Evolutionary conservation across 2,797 vertebrate genomes (phyloP).

Genomic region (Lemur catta): DNA sequence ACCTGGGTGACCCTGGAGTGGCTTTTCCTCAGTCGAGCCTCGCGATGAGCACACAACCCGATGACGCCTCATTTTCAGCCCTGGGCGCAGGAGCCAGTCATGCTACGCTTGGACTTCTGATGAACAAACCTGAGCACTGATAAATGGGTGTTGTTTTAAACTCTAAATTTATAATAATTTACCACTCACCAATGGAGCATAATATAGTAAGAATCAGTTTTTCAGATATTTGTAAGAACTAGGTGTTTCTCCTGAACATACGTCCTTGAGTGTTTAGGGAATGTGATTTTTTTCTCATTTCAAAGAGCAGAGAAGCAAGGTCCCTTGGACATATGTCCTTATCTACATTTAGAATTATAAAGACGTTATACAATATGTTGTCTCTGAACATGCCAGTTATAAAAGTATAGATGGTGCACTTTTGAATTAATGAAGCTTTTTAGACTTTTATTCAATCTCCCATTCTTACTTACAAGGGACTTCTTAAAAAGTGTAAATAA

Average conservation of each 20-base stretch:
- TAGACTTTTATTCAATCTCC: neutral
- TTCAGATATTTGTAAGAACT: neutral
- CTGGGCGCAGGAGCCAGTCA: neutral
- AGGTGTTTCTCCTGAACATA: neutral
- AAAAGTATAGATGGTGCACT: neutral
- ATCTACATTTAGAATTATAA: neutral
- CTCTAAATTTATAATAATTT: neutral
- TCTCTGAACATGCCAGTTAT: neutral
- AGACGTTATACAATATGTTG: neutral
- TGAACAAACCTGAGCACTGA: neutral
- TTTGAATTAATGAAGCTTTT: neutral
- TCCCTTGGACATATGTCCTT: neutral
- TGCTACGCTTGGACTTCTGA: neutral
- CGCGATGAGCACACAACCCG: fast-evolving
- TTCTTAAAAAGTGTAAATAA: neutral
- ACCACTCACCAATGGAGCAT: neutral
- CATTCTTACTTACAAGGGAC: neutral
- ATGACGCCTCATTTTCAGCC: neutral
- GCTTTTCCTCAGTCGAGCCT: neutral
- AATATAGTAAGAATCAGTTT: no score
- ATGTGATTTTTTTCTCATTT: neutral
- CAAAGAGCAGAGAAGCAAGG: neutral
- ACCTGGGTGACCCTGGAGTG: neutral
- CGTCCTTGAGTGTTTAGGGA: neutral
- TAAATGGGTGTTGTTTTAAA: neutral